Evolutionary conservation across 2,888 invertebrate species (phyloP).

Genomic region (Temnothorax ravouxi): DNA sequence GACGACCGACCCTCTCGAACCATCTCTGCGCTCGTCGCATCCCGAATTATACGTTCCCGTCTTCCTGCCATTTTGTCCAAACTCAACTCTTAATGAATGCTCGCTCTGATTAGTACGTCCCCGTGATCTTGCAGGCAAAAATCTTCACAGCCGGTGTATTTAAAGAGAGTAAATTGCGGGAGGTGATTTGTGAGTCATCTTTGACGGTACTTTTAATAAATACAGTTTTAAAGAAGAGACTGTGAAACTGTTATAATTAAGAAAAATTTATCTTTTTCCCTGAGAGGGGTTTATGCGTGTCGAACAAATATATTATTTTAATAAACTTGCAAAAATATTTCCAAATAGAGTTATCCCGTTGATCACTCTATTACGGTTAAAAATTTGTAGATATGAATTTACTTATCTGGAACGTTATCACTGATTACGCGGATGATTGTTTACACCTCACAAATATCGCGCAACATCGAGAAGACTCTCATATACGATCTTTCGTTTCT

Average conservation of each 20-base stretch:
- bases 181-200: not conserved
- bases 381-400: not conserved
- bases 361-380: not conserved
- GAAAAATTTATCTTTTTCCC: not conserved
- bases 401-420: not conserved
- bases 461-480: not conserved
- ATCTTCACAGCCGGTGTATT: conserved; percentile 11
- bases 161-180: conserved; percentile 7
- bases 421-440: not conserved
- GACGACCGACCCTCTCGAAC: conserved; percentile 69
- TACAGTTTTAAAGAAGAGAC: not conserved
- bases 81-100: conserved; percentile 35
- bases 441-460: not conserved
- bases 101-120: conserved; percentile 32
- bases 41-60: conserved; percentile 26
- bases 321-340: not conserved
- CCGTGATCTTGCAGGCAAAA: conserved; percentile 5
- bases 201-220: not conserved
- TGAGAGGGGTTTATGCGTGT: not conserved
- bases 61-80: conserved; percentile 42
- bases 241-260: not conserved
- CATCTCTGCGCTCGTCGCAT: conserved; percentile 48
- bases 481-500: not conserved
- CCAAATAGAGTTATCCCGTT: not conserved
- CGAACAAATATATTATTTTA: not conserved